phyloP scores from a whole-genome alignment of 2,888 invertebrate genomes.

The Cataglyphis altisquamis region DNA sequence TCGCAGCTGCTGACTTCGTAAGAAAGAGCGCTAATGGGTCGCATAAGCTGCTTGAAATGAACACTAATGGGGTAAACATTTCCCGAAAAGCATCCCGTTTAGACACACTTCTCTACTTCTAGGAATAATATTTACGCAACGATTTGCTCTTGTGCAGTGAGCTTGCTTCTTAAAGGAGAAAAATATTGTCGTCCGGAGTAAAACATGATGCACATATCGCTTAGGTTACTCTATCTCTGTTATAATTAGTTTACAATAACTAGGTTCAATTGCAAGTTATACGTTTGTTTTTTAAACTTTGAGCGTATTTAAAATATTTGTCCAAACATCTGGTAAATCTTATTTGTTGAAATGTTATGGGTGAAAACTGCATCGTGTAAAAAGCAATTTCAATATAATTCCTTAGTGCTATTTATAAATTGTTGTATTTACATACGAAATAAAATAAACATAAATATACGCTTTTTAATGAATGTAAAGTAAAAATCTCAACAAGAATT shows the following conservation, averaged over 20 bases:
- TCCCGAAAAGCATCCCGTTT: slow-evolving; percentile 62
- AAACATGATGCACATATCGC: slow-evolving; percentile 39
- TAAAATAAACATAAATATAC: not conserved
- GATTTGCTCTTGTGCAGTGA: slow-evolving; percentile 51
- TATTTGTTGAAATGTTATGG: not conserved
- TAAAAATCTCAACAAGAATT: not conserved
- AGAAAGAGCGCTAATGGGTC: slow-evolving; percentile 61
- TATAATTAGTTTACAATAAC: slow-evolving; percentile 39
- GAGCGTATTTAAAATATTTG: not conserved
- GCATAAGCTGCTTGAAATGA: slow-evolving; percentile 62
- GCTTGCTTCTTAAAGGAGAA: slow-evolving; percentile 67
- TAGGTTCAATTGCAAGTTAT: not conserved
- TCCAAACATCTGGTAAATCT: not conserved
- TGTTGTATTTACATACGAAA: not conserved
- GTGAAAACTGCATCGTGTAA: not conserved
- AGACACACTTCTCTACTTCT: slow-evolving; percentile 53
- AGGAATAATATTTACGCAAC: slow-evolving; percentile 73
- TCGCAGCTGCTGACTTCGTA: slow-evolving; percentile 6
- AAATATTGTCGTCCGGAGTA: slow-evolving; percentile 62
- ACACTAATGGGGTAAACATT: slow-evolving; percentile 68
- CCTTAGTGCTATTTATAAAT: not conserved
- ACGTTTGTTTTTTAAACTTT: not conserved
- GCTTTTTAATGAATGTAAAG: not conserved
- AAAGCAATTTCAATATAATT: not conserved
- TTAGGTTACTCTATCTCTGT: slow-evolving; percentile 48